A percentile compares a stretch with the other conserved stretches of the same genome.
Evolutionary conservation across 2,797 vertebrate genomes (phyloP).

Genomic region (Anguilla anguilla): DNA sequence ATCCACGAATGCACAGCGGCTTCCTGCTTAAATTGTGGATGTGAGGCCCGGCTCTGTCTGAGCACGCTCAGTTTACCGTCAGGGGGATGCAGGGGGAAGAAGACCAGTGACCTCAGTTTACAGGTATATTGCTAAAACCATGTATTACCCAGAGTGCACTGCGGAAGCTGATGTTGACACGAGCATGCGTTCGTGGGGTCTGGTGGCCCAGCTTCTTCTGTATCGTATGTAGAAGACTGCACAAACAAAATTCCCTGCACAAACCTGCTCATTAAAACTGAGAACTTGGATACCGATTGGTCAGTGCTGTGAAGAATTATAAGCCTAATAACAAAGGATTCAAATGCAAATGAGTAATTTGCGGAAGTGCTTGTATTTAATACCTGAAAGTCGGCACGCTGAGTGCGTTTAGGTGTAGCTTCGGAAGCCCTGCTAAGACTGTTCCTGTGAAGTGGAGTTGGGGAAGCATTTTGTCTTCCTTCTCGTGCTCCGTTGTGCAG

Average conservation of each 20-base stretch:
- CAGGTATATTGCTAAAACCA: not conserved
- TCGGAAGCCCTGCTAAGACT: not conserved
- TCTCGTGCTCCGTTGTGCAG: not conserved
- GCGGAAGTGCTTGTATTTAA: not conserved
- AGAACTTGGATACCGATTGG: not conserved
- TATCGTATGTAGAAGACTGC: not conserved
- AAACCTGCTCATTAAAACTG: not conserved
- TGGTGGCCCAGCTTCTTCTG: too few species aligned
- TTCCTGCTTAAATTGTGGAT: not conserved
- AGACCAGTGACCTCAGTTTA: not conserved
- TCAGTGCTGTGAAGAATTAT: not conserved
- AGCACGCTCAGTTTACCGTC: not conserved
- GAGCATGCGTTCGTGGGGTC: not conserved
- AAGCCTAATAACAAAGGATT: not conserved
- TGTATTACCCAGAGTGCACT: not conserved
- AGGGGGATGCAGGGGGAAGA: not conserved
- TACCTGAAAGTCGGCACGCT: not conserved
- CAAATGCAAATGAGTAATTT: not conserved
- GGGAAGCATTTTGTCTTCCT: too few species aligned
- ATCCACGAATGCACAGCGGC: not conserved
- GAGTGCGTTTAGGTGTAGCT: not conserved
- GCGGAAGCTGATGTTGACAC: not conserved
- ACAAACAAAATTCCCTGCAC: not conserved
- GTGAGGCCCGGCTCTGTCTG: not conserved
- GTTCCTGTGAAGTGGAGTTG: not conserved